Base-by-base conservation (phyloP, 2,113 vertebrate species). In the Sander vitreus region DNA sequence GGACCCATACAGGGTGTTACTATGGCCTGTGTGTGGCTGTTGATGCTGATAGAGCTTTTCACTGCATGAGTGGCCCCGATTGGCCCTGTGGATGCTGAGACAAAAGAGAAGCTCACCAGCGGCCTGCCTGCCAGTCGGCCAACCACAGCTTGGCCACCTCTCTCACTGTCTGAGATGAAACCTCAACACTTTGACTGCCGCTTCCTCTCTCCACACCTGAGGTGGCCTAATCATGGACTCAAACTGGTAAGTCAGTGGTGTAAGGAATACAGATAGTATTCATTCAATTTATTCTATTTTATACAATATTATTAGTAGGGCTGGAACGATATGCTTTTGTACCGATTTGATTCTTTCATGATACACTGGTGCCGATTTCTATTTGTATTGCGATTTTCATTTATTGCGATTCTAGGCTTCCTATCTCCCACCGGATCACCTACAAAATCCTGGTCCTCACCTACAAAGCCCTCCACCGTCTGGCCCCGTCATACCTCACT, bases 1-100 rank as follows among this genome's bases (percentile, higher is more conserved):
- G 21, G 79, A 39, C 75, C 23, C 30, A 16, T 7, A 67, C 77
- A 88, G 77, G 76, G 47, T 45, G 68, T 21, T 21, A 48, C 27
- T 25, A 18, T 21, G 45, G 54, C 48, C 48, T 39, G 71, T 30
- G 50, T 64, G 79, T 51, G 30, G 59, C 74, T 36, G 69, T 53
- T 14, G 11, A 63, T 16, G 76, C 70, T 69, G 71, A 85, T 57
- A 62, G 68, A 33, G 25, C 25, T 25, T 25, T 25, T 25, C 25
- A 25, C 60, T 12, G 10, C 53, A 71, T 30, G 53, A 78, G 45
- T n/a, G 21, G 36, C 25, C 19, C 30, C 23, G 53, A 78, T 36
- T n/a, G 21, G 36, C 25, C 19, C 30, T n/a, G 18, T 25, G 51
- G 66, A 30, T 16, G 39, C 55, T 30, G 51, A 74, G 23, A 81